Conservation (phyloP, 2,113 vertebrate genomes). For the Gymnogyps californianus region DNA sequence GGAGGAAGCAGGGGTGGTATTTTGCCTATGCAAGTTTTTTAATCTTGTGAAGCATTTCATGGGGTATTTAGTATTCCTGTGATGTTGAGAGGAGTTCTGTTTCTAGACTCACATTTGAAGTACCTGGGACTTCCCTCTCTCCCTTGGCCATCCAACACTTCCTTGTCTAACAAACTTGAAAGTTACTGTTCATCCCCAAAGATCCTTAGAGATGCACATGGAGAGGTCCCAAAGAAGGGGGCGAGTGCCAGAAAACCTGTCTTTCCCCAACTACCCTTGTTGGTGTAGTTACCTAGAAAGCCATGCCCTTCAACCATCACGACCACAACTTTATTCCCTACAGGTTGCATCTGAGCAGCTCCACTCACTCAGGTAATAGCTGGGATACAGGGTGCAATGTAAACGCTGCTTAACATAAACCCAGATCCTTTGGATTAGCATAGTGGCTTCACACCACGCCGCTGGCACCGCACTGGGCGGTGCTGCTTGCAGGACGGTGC, state of each 20-base stretch:
- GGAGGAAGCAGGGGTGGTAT: not conserved
- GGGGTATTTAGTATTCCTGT: not conserved
- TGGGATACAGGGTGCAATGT: not conserved
- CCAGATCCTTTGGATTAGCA: not conserved
- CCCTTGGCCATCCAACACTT: not conserved
- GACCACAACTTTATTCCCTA: not conserved
- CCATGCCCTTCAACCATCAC: not conserved
- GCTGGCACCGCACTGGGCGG: fast-evolving
- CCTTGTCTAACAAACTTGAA: not conserved
- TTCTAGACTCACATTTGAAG: not conserved
- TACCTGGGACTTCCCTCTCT: not conserved
- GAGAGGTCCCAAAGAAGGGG: not conserved
- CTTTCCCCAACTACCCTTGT: not conserved
- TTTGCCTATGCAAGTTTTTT: not conserved
- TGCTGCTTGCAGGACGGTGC: fast-evolving
- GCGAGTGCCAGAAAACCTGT: fast-evolving
- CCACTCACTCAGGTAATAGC: not conserved
- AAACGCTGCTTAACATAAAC: not conserved
- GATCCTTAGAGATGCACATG: not conserved
- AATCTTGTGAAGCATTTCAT: not conserved
- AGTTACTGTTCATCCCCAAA: not conserved
- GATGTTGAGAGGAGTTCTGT: not conserved
- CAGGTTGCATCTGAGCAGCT: not conserved
- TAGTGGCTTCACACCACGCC: fast-evolving
- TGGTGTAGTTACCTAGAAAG: not conserved